A percentile compares a stretch with the other conserved stretches of the same genome.
Evolutionary conservation across 2,888 invertebrate species (phyloP).

Genomic region (Coremacera marginata): DNA sequence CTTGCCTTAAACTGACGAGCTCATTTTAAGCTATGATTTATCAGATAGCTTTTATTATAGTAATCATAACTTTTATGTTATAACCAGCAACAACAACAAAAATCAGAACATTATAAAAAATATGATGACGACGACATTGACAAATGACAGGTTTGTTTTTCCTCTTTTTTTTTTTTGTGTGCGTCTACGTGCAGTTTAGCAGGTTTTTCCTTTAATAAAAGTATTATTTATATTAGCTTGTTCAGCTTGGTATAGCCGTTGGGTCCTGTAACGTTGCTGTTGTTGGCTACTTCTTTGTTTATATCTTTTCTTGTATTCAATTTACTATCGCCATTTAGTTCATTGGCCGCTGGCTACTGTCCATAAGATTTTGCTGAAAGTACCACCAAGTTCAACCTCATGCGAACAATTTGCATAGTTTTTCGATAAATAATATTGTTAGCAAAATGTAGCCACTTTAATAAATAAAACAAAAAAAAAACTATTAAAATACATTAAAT

Average conservation of each 20-base stretch:
- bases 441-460: conserved; percentile 1
- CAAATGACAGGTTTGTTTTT: conserved; percentile 1
- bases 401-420: conserved; percentile 6
- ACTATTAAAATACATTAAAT: no score
- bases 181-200: not conserved
- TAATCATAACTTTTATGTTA: not conserved
- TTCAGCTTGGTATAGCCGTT: not conserved
- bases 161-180: not conserved
- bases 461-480: conserved; percentile 6
- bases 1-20: not conserved
- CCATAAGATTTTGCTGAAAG: conserved; percentile 18
- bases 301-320: not conserved
- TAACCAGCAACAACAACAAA: no score
- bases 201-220: not conserved
- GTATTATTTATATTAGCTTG: not conserved
- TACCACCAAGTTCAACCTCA: not conserved
- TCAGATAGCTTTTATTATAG: not conserved
- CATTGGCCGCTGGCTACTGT: not conserved
- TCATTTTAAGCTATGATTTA: not conserved
- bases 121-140: conserved; percentile 3
- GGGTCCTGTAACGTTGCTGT: not conserved
- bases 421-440: conserved; percentile 13
- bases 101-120: no score
- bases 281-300: not conserved
- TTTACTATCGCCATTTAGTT: not conserved